Evolutionary conservation across 2,113 vertebrate genomes (phyloP).

Genomic region (Coregonus clupeaformis): DNA sequence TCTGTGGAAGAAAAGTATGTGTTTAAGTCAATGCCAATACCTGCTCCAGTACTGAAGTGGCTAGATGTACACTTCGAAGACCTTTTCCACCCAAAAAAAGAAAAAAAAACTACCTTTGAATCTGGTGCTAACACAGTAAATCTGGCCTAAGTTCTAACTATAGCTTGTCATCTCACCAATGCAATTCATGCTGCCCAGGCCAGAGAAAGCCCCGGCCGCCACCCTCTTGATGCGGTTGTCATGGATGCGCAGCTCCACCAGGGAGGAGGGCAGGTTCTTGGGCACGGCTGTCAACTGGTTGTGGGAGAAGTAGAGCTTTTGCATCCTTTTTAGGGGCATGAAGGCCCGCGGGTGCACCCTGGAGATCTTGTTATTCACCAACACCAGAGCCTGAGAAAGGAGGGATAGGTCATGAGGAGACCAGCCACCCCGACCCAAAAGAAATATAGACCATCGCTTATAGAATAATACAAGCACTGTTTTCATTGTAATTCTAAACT

Average conservation of each 20-base stretch:
- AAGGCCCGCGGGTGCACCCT: constrained; percentile 77
- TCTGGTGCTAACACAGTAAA: no score
- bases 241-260: constrained; percentile 79
- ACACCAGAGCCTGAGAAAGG: constrained; percentile 70
- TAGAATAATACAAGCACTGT: no score
- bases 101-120: no score
- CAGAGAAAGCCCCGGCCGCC: constrained; percentile 72
- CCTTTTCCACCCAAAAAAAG: no score
- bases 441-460: no score
- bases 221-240: constrained; percentile 79
- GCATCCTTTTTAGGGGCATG: constrained; percentile 67
- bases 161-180: constrained; percentile 70
- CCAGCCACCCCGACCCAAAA: no score
- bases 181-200: constrained; percentile 76
- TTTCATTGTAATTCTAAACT: no score
- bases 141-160: not conserved
- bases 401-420: not conserved
- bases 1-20: constrained; percentile 55
- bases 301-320: constrained; percentile 82
- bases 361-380: constrained; percentile 80
- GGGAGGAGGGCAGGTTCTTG: constrained; percentile 70
- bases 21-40: not conserved
- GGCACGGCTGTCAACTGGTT: constrained; percentile 78
- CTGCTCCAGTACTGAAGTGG: not conserved
- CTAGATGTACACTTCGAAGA: not conserved